Percentiles rank a stretch among this genome's conserved stretches.
Conservation (phyloP, 2,888 invertebrate species). For the Microctonus aethiopoides region DNA sequence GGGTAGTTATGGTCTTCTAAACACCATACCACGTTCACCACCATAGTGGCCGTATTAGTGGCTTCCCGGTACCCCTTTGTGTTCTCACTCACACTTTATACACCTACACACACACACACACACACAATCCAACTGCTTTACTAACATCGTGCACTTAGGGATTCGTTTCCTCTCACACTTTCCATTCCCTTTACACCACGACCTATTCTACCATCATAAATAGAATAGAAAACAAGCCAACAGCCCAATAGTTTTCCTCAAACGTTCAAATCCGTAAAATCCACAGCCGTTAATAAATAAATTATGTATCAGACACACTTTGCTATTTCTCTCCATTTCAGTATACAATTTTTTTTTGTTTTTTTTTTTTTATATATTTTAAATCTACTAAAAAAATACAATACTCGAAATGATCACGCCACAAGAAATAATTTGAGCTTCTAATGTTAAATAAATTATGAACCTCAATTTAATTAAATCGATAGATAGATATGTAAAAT, state of each 20-base stretch:
- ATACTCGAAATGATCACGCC: not conserved
- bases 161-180: slow-evolving; percentile 21
- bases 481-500: not conserved
- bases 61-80: slow-evolving; percentile 9
- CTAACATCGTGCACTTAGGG: slow-evolving; percentile 6
- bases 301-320: slow-evolving; percentile 54
- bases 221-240: slow-evolving; percentile 40
- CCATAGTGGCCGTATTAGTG: slow-evolving; percentile 8
- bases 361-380: too few species aligned
- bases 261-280: slow-evolving; percentile 49
- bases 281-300: slow-evolving; percentile 51
- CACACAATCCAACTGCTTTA: too few species aligned
- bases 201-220: slow-evolving; percentile 28
- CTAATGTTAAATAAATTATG: too few species aligned
- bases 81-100: slow-evolving; percentile 23
- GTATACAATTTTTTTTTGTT: not conserved
- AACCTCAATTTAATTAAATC: not conserved
- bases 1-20: slow-evolving; percentile 9
- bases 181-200: slow-evolving; percentile 15
- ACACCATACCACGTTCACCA: not conserved
- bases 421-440: too few species aligned
- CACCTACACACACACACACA: too few species aligned
- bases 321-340: not conserved
- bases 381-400: too few species aligned
- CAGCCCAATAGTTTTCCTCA: slow-evolving; percentile 32